Evolutionary conservation across 2,797 vertebrate genomes (phyloP).

Genomic region (Gadopsis marmoratus): DNA sequence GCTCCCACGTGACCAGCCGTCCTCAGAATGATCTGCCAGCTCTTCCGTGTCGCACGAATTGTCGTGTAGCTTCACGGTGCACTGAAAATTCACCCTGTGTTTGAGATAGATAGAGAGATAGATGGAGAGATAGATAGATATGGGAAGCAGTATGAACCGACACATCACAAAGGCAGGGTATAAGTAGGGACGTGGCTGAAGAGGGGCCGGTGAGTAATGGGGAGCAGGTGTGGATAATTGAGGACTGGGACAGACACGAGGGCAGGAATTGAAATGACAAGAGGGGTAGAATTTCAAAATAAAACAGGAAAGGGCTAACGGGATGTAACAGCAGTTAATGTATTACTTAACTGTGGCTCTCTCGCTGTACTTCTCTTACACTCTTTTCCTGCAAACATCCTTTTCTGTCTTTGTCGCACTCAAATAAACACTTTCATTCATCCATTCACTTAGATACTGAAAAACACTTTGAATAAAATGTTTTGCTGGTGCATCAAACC

Average conservation of each 20-base stretch:
- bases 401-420: constrained; percentile 7
- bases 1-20: constrained; percentile 9
- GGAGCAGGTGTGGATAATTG: too few species aligned
- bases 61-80: neutral
- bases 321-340: neutral
- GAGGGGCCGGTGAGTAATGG: too few species aligned
- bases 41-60: neutral
- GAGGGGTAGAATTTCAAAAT: too few species aligned
- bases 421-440: neutral
- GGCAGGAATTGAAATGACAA: too few species aligned
- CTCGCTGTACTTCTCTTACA: constrained; percentile 1
- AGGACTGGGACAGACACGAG: too few species aligned
- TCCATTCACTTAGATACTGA: neutral
- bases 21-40: constrained; percentile 20
- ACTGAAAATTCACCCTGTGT: neutral
- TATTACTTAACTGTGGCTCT: neutral
- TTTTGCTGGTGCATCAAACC: neutral
- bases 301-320: too few species aligned
- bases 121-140: too few species aligned
- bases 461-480: neutral
- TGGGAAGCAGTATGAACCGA: too few species aligned
- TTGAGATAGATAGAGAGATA: too few species aligned
- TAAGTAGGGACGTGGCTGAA: too few species aligned
- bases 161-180: too few species aligned
- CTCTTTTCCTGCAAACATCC: neutral